phyloP scores from a whole-genome alignment of 2,888 invertebrate species.

The Cephus runcator region DNA sequence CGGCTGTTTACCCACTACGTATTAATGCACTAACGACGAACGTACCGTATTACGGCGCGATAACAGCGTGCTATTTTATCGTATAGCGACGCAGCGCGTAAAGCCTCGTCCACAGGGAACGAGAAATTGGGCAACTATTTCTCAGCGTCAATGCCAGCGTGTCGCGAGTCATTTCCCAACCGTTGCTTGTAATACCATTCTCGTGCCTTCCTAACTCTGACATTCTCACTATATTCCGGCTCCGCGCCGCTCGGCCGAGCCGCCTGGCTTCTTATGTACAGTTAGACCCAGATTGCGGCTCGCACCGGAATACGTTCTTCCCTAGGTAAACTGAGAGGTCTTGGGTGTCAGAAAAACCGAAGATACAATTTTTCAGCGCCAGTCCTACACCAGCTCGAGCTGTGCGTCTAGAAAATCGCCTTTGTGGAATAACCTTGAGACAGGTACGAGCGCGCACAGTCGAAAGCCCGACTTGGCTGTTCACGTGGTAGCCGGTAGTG shows the following conservation, averaged over 20 bases:
- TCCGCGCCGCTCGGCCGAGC: slow-evolving; percentile 6
- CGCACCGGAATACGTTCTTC: background rate
- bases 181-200: slow-evolving; percentile 18
- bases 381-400: background rate
- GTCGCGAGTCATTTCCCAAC: slow-evolving; percentile 44
- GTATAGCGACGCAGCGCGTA: background rate
- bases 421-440: background rate
- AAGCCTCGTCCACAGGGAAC: slow-evolving; percentile 14
- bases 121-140: slow-evolving; percentile 17
- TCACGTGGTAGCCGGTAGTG: background rate
- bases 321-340: background rate
- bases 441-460: background rate
- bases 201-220: slow-evolving; percentile 18
- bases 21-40: background rate
- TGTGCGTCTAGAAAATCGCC: background rate
- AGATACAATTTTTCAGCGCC: background rate
- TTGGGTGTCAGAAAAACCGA: background rate
- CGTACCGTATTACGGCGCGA: too few species aligned
- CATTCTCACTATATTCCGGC: slow-evolving; percentile 32
- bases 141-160: slow-evolving; percentile 10
- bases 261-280: slow-evolving; percentile 32
- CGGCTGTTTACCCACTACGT: background rate
- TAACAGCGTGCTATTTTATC: background rate
- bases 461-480: background rate
- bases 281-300: slow-evolving; percentile 28